A percentile compares a stretch with the other conserved stretches of the same genome.
Evolutionary conservation across 2,113 vertebrate genomes (phyloP).

Genomic region (Aptenodytes patagonicus): DNA sequence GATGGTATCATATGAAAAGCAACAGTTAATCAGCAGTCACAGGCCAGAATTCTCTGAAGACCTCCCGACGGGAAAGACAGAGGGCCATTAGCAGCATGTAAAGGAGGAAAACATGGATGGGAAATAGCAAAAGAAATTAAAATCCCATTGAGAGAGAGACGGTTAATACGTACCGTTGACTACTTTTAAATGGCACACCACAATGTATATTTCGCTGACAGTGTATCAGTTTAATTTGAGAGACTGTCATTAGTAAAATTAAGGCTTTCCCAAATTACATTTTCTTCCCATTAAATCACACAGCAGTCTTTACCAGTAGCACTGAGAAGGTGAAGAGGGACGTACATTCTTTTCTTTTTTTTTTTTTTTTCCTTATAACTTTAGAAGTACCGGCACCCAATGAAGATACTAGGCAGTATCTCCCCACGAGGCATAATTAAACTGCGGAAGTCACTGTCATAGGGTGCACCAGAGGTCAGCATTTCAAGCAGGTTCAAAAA

Average conservation of each 20-base stretch:
- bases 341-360: no score
- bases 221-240: not conserved
- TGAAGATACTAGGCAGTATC: not conserved
- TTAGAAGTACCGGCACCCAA: not conserved
- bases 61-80: accelerated
- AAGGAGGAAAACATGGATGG: not conserved
- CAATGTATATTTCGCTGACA: not conserved
- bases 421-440: not conserved
- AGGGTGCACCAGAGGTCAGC: not conserved
- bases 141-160: not conserved
- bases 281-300: not conserved
- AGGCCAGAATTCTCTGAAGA: not conserved
- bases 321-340: not conserved
- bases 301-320: not conserved
- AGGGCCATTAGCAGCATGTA: not conserved
- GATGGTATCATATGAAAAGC: not conserved
- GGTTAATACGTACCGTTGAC: not conserved
- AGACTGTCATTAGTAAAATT: not conserved
- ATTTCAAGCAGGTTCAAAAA: not conserved
- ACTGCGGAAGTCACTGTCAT: not conserved
- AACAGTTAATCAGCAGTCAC: not conserved
- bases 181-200: not conserved
- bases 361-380: not conserved
- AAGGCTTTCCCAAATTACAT: not conserved
- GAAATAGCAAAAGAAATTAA: not conserved